Evolutionary conservation across 2,797 vertebrate genomes (phyloP), one percentile per base, ranked within the genome.

Genomic region (Danio tinwini): DNA sequence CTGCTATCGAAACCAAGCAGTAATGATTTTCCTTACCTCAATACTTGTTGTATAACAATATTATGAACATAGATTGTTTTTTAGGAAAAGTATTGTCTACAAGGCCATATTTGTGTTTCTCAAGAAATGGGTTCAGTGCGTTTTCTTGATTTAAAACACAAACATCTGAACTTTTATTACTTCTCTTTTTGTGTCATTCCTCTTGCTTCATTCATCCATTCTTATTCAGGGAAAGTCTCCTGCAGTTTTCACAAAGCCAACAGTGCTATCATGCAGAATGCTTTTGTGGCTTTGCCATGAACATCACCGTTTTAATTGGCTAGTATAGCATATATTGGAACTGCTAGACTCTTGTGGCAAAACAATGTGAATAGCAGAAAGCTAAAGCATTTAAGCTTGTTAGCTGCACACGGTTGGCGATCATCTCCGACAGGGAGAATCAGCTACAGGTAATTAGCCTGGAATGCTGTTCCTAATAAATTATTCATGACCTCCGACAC

Each of bases 1-100:
- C 92, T 91, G 87, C 91, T 89, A 92, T 93, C 90, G 93, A 89
- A 92, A 93, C 91, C 75, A 70, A 86, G 81, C 89, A 89, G 90
- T 91, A 91, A 91, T 89, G 86, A 87, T 87, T 86, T 87, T 90
- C 85, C 88, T 92, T 84, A 80, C 80, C 83, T 78, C 85, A 83
- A 90, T 53, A 50, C 86, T 88, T 86, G 88, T 90, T 87, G 74
- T 80, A 78, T 87, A 64, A 86, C 86, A 86, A 87, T 87, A 85
- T 86, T 90, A 87, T 85, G 90, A 92, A 90, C 83, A 88, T 77
- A 82, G 84, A 83, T 82, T 29, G 12, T 47, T 87, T 73, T 67
- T 37, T 52, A 64, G 19, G 56, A 40, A 29, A 29, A 29, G 3
- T 1, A 29, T 3, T 29, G 29, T 29, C 29, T 3, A 29, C 29